phyloP scores from a whole-genome alignment of 2,888 invertebrate genomes.

The Apamea sordens region DNA sequence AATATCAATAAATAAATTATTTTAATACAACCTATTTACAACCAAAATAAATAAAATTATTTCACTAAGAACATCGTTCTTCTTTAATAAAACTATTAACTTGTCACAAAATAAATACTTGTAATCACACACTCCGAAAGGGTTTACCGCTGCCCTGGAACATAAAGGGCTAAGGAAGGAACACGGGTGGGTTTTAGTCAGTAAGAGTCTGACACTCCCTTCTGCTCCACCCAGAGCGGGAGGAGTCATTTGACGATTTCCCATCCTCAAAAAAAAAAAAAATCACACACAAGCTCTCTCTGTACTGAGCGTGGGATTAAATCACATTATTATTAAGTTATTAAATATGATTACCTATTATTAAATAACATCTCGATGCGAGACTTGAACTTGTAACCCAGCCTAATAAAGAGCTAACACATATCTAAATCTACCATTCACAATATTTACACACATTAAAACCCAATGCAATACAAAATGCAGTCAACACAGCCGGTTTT shows the following conservation, averaged over 20 bases:
- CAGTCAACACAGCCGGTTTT: not conserved
- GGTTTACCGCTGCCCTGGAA: too few species aligned
- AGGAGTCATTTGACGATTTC: too few species aligned
- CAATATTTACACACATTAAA: not conserved
- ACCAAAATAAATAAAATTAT: constrained; percentile 1
- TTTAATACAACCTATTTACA: constrained; percentile 24
- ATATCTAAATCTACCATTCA: not conserved
- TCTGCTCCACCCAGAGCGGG: too few species aligned
- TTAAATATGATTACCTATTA: too few species aligned
- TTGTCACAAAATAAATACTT: not conserved
- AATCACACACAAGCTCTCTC: not conserved
- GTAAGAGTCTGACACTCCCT: too few species aligned
- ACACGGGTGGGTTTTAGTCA: too few species aligned
- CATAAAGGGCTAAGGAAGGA: too few species aligned
- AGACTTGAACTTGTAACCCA: not conserved
- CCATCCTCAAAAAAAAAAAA: too few species aligned
- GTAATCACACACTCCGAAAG: not conserved
- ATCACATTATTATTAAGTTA: not conserved
- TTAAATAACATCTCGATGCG: constrained; percentile 17
- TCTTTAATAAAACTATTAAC: not conserved
- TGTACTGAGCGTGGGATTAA: not conserved
- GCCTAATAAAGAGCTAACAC: too few species aligned
- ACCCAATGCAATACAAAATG: not conserved
- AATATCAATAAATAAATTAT: not conserved
- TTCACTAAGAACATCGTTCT: not conserved